phyloP scores from a whole-genome alignment of 1,140 invertebrate genomes.

The Xylocopa sonorina region DNA sequence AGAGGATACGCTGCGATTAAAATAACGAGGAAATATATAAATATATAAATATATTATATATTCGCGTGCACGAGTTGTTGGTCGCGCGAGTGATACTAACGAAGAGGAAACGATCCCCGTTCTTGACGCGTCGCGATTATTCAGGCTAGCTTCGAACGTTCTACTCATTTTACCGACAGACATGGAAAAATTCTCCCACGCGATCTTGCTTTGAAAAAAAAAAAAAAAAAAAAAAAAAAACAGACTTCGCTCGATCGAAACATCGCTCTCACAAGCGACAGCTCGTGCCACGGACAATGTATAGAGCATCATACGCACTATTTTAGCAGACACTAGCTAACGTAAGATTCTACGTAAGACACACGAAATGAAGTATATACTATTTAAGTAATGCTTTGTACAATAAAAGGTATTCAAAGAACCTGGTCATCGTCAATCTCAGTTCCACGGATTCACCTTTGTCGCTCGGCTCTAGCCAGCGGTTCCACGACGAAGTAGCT shows the following conservation, averaged over 20 bases:
- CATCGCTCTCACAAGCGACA: constrained; percentile 49
- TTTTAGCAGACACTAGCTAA: constrained; percentile 69
- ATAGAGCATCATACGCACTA: constrained; percentile 70
- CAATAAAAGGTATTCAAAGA: constrained; percentile 80
- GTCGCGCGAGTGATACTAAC: constrained; percentile 15
- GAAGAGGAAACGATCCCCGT: not conserved
- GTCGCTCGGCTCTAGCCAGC: not conserved
- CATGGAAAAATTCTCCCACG: too few species aligned
- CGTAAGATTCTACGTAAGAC: constrained; percentile 54
- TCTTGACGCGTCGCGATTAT: not conserved
- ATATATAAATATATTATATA: constrained; percentile 46
- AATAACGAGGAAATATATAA: constrained; percentile 42
- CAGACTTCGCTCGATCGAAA: not conserved
- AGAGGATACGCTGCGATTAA: constrained; percentile 52
- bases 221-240: too few species aligned
- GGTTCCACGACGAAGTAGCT: not conserved
- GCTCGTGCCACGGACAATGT: constrained; percentile 65
- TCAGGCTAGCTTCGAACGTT: not conserved
- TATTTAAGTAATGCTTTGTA: constrained; percentile 80
- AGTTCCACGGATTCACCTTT: constrained; percentile 11
- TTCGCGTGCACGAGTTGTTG: constrained; percentile 53
- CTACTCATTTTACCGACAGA: too few species aligned
- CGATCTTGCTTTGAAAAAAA: not conserved
- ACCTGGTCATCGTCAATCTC: constrained; percentile 35
- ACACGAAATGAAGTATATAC: constrained; percentile 70